A percentile compares a stretch with the other conserved stretches of the same genome.
Evolutionary conservation across 2,113 vertebrate genomes (phyloP).

Genomic region (Clarias gariepinus): DNA sequence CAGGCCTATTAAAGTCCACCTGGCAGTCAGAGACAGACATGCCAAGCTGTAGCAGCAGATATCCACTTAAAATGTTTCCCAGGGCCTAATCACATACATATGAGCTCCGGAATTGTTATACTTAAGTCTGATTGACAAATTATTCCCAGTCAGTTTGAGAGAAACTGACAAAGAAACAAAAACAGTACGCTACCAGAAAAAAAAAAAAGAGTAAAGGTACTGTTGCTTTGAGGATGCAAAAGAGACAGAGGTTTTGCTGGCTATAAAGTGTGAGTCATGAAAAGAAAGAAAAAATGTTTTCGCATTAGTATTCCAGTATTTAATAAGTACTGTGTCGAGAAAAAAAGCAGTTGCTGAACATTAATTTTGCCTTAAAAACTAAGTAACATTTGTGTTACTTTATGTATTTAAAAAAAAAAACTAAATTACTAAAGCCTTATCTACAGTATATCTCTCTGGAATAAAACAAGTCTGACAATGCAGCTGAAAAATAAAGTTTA

Average conservation of each 20-base stretch:
- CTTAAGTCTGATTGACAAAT: not conserved
- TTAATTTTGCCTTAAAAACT: not conserved
- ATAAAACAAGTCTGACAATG: too few species aligned
- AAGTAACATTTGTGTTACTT: not conserved
- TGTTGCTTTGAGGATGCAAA: not conserved
- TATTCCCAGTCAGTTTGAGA: not conserved
- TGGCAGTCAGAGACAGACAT: conserved; percentile 16
- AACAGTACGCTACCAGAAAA: not conserved
- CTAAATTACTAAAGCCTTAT: not conserved
- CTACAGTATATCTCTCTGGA: not conserved
- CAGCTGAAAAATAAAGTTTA: too few species aligned
- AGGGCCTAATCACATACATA: conserved; percentile 11
- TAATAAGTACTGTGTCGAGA: not conserved
- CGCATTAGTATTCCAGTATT: not conserved
- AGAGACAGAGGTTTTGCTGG: not conserved
- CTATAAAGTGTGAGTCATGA: not conserved
- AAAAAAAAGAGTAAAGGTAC: too few species aligned
- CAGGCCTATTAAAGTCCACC: conserved; percentile 44
- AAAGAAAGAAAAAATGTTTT: not conserved
- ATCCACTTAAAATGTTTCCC: conserved; percentile 25
- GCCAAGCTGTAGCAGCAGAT: conserved; percentile 16
- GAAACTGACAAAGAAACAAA: not conserved
- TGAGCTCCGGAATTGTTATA: not conserved
- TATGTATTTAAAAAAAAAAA: not conserved
- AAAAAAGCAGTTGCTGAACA: not conserved